Conservation (phyloP, 2,888 invertebrate species). For the Sarcophaga rosellei region DNA sequence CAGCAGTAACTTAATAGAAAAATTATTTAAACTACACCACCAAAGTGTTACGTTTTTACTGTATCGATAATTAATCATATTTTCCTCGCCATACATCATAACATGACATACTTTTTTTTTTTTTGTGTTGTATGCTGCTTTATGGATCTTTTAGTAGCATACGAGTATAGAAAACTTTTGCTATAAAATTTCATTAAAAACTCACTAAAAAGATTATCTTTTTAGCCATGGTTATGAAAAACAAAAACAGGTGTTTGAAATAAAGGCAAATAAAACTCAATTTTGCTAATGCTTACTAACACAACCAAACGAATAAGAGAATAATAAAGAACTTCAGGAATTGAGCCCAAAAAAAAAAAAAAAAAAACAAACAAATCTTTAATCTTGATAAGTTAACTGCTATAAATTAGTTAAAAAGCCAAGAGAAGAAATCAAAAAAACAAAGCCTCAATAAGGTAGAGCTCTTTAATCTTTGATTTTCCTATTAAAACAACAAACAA, state of each 20-base stretch:
- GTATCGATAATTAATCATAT: conserved; percentile 43
- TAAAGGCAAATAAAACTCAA: conserved; percentile 35
- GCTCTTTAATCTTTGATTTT: neutral
- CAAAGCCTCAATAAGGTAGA: conserved; percentile 40
- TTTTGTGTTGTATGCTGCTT: conserved; percentile 55
- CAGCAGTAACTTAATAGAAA: conserved; percentile 14
- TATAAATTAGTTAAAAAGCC: conserved; percentile 64
- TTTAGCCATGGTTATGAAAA: neutral
- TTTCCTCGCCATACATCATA: neutral
- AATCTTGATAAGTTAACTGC: conserved; percentile 61
- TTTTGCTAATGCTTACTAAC: conserved; percentile 17
- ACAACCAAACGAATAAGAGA: neutral
- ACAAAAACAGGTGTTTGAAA: neutral
- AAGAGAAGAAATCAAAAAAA: neutral
- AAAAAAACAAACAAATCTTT: conserved; percentile 1
- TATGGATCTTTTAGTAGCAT: neutral
- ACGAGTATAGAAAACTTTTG: neutral
- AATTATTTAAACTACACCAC: neutral
- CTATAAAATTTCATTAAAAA: conserved; percentile 40
- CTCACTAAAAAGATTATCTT: conserved; percentile 50
- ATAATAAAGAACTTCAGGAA: neutral
- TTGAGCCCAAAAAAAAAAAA: neutral
- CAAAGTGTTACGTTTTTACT: conserved; percentile 27
- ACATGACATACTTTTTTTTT: neutral
- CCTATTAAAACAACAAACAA: neutral